Conservation (phyloP, 2,888 invertebrate species). For the Andrena haemorrhoa region DNA sequence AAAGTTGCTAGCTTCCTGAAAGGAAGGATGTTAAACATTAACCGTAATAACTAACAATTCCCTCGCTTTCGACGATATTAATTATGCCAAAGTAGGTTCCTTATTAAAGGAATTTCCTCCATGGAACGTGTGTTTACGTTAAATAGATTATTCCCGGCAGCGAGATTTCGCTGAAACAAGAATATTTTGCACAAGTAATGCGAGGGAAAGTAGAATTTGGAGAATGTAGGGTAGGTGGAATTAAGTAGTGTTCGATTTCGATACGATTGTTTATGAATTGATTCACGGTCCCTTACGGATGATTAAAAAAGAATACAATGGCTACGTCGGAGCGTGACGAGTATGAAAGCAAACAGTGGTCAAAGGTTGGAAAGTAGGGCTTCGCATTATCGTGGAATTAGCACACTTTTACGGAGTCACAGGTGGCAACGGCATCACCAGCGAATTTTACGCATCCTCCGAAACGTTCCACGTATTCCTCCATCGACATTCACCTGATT, state of each 20-base stretch:
- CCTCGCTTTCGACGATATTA: slow-evolving; percentile 14
- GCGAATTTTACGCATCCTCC: slow-evolving; percentile 10
- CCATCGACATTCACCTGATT: background rate
- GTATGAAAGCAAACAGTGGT: slow-evolving; percentile 72
- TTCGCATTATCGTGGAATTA: slow-evolving; percentile 78
- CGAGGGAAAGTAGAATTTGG: background rate
- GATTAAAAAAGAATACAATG: slow-evolving; percentile 34
- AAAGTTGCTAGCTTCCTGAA: slow-evolving; percentile 11
- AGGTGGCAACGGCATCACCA: slow-evolving; percentile 50
- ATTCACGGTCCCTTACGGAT: slow-evolving; percentile 9
- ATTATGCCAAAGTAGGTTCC: background rate
- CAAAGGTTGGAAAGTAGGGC: slow-evolving; percentile 81
- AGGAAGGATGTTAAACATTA: slow-evolving; percentile 19
- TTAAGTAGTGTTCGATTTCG: background rate
- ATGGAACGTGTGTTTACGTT: background rate
- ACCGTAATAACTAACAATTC: slow-evolving; percentile 5
- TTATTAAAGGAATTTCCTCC: background rate
- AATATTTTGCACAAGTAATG: background rate
- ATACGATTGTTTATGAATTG: background rate
- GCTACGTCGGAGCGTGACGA: slow-evolving; percentile 56
- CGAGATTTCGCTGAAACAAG: background rate
- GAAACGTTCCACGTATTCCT: background rate
- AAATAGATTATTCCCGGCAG: background rate
- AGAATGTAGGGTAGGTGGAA: too few species aligned
- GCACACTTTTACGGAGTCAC: slow-evolving; percentile 78